Base-by-base conservation (phyloP, 2,888 invertebrate genomes). In the Meghimatium bilineatum region DNA sequence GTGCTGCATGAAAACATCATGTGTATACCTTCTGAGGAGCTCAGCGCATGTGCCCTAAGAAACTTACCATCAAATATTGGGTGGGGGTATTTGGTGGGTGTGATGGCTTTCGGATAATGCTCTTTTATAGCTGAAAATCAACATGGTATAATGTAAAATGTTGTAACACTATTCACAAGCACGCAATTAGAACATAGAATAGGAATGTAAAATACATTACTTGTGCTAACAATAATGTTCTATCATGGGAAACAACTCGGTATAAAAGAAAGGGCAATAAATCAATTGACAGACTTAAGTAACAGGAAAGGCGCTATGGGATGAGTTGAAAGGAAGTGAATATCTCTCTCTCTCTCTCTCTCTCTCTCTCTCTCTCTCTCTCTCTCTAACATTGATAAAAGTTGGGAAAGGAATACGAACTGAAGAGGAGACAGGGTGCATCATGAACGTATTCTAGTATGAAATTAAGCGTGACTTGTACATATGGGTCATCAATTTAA, bases 21-120 rank as follows among this genome's bases (percentile, higher is more conserved):
- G n/a, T 36, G 49, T 36, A 66, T 66, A 66, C 66, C 67, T 44
- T 49, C 14, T 20, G 36, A 14, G 38, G 29, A 60, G 67, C 78
- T 67, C 66, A 44, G 44, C 78, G 29, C 0, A 29, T 32, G 85
- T 60, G 44, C 44, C 44, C 72, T 29, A 66, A 10, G 32, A 66
- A 79, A 87, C 87, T 87, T 87, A 87, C 87, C 87, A 85, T 87
- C 85, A 84, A 86, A 87, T 80, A 86, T 76, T 67, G 87, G 86
- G 44, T 86, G 81, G 52, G 74, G 72, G 79, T 80, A 63, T 77
- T 82, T 82, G 76, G 82, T 82, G 29, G 76, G 76, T 49, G 34
- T 63, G 67, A 80, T 66, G 29, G 38, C 80, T 71, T 80, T 69
- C 36, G 63, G 71, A 63, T 74, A 60, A 44, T 44, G 26, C 32